A percentile compares a stretch with the other conserved stretches of the same genome.
Evolutionary conservation across 2,113 vertebrate species (phyloP).

Genomic region (Saccopteryx leptura): DNA sequence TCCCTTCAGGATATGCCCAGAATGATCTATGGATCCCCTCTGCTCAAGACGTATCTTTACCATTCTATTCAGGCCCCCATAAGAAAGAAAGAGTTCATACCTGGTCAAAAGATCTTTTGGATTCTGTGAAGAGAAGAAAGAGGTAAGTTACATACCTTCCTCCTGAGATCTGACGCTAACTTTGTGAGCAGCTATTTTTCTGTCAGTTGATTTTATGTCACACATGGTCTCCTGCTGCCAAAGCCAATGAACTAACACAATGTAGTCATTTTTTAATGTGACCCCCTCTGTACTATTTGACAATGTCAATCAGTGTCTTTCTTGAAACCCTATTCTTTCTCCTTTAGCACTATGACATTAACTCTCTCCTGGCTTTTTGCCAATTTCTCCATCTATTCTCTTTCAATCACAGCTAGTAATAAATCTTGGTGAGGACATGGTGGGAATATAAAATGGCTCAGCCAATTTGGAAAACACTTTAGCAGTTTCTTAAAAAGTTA

Average conservation of each 20-base stretch:
- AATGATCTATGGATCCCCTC: neutral
- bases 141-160: neutral
- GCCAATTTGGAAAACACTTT: neutral
- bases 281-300: neutral
- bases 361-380: neutral
- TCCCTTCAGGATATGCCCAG: neutral
- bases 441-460: neutral
- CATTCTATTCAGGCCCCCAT: neutral
- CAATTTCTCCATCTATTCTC: neutral
- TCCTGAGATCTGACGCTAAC: neutral
- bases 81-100: neutral
- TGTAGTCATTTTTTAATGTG: neutral
- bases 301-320: neutral
- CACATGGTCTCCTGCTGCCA: neutral
- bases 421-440: neutral
- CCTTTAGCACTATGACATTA: neutral
- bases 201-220: neutral
- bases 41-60: neutral
- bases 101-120: constrained; percentile 63
- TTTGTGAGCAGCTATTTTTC: neutral
- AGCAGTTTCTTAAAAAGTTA: neutral
- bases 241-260: neutral
- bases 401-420: neutral
- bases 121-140: constrained; percentile 70
- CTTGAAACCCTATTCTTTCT: neutral